Evolutionary conservation across 2,797 vertebrate species (phyloP), one percentile per base, ranked within the genome.

Genomic region (Enteromius thamalakanensis): DNA sequence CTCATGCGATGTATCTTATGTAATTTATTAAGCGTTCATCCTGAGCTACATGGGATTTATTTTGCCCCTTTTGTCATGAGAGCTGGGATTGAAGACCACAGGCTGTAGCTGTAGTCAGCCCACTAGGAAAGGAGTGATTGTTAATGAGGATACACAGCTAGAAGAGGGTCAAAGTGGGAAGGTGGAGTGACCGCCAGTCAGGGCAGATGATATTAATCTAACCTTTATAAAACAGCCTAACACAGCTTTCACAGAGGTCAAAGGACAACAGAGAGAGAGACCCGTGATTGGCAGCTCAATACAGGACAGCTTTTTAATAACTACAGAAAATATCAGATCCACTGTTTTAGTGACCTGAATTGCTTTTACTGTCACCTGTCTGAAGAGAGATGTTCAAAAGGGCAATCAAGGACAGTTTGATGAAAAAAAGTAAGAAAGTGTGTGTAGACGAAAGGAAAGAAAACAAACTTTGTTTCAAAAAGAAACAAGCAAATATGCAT

Each of bases 71-170:
- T 80, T 79, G 80, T 79, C 68, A 82, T 40, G 42, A 32, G 58
- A 68, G 45, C 45, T 37, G 71, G 55, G 32, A 75, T 49, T 9
- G 68, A 71, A 29, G 79, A 42, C 19, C 7, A 49, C 10, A 11
- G 68, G 55, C 15, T 53, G 7, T 42, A 70, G 70, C 71, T 62
- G 55, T 72, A 21, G 32, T 45, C 45, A 10, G 19, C n/a, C 42
- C 79, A 34, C 60, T 47, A 79, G 76, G 37, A 82, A 37, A 21
- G n/a, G 58, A 21, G 11, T 37, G 29, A 45, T 53, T 32, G 14
- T 55, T 85, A 62, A 71, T 81, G 71, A 83, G 53, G 81, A 71
- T 80, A 55, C 85, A 37, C 55, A 71, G 45, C 70, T 76, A 72
- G 77, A 83, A 80, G 76, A 42, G 76, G 62, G 53, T 32, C 51